phyloP scores from a whole-genome alignment of 2,888 invertebrate genomes.

The Thera britannica region DNA sequence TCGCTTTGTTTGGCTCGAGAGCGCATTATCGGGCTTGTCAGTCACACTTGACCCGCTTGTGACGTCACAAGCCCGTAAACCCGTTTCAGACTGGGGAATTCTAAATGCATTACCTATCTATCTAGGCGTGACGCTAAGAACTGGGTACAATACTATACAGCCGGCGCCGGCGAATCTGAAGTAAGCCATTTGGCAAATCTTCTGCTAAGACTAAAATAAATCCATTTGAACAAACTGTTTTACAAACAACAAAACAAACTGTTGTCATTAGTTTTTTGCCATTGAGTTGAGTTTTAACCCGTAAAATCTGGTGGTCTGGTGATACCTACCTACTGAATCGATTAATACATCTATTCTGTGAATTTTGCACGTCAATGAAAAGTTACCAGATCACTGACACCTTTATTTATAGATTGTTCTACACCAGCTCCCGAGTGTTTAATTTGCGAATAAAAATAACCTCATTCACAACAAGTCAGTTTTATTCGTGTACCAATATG shows the following conservation, averaged over 20 bases:
- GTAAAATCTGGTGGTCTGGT: too few relatives aligned
- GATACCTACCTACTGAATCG: neutral
- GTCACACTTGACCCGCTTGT: conserved; percentile 63
- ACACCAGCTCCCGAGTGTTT: too few relatives aligned
- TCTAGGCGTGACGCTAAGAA: neutral
- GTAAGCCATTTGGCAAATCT: too few relatives aligned
- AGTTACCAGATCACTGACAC: neutral
- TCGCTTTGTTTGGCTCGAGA: conserved; percentile 60
- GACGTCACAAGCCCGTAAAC: conserved; percentile 51
- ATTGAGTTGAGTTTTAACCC: too few relatives aligned
- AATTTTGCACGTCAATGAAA: neutral
- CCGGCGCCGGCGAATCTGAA: too few relatives aligned
- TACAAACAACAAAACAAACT: too few relatives aligned
- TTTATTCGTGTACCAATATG: conserved; percentile 24
- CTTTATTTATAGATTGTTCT: neutral
- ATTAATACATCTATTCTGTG: conserved; percentile 2
- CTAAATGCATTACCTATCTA: conserved; percentile 37
- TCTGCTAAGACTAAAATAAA: too few relatives aligned
- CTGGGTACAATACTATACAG: neutral
- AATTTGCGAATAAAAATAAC: neutral
- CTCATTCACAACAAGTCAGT: conserved; percentile 18
- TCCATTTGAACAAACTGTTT: too few relatives aligned
- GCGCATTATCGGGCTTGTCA: conserved; percentile 65
- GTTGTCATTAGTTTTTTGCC: too few relatives aligned
- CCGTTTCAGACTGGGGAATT: conserved; percentile 45